Evolutionary conservation across 2,113 vertebrate genomes (phyloP), one percentile per base, ranked within the genome.

Genomic region (Plecturocebus donacophilus): DNA sequence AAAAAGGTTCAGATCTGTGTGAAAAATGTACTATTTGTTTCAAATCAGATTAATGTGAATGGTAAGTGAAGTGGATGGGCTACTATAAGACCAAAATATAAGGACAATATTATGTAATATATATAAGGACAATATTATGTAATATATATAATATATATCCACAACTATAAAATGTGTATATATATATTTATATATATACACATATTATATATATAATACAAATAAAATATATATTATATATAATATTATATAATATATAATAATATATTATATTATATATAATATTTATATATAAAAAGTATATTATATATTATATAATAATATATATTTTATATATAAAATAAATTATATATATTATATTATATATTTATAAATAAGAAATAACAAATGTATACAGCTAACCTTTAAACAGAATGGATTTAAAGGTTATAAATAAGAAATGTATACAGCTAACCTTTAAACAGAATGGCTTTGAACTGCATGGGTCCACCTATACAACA

Each of bases 21-120:
- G 17, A 1, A 58, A 85, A 85, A 79, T 45, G 17, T 68, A 40
- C n/a, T 52, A n/a, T 61, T 54, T 79, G 9, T 66, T 91, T 88
- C 79, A 90, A 42, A 81, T 70, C 20, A 90, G 91, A 92, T 77
- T 94, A 35, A 38, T 35, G 21, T 45, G 52, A 95, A 58, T 86
- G 10, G 58, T 66, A 71, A 93, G 20, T 77, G 49, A 56, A 75
- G 35, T 58, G 47, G 21, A 83, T 32, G 13, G 47, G 61, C n/a
- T 38, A 95, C 13, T 54, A 12, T 42, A 68, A 96, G 11, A 42
- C 13, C n/a, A 90, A 93, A 87, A 45, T 30, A 47, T 56, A 42
- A 79, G n/a, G 10, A 66, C 5, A 30, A 14, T 13, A 30, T 30
- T 27, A 64, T 64, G 27, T 64, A 64, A 64, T 5, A n/a, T n/a